A percentile compares a stretch with the other conserved stretches of the same genome.
Evolutionary conservation across 2,888 invertebrate species (phyloP).

Genomic region (Vesta saturnalis): DNA sequence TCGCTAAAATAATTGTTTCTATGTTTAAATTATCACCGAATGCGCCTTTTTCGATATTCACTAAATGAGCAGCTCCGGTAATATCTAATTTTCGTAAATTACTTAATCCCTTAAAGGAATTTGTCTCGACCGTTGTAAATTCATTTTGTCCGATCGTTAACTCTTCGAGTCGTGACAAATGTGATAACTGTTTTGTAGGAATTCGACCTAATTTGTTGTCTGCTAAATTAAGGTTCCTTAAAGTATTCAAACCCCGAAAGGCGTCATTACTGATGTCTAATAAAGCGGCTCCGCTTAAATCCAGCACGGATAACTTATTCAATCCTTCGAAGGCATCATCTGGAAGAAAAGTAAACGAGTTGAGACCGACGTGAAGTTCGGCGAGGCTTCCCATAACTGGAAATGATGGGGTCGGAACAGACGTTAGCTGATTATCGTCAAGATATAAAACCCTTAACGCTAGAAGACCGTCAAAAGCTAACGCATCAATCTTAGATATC

Average conservation of each 20-base stretch:
- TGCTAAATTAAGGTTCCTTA: constrained; percentile 80
- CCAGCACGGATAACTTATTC: constrained; percentile 77
- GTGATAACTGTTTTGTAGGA: constrained; percentile 79
- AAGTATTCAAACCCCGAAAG: constrained; percentile 78
- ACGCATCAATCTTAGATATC: constrained; percentile 80
- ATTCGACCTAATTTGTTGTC: constrained; percentile 80
- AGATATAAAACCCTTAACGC: constrained; percentile 83
- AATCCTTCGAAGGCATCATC: constrained; percentile 83
- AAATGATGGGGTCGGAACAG: constrained; percentile 80
- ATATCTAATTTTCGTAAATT: constrained; percentile 82
- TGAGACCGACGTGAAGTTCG: constrained; percentile 85
- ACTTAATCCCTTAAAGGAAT: constrained; percentile 81
- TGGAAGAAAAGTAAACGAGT: constrained; percentile 79
- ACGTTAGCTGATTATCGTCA: constrained; percentile 84
- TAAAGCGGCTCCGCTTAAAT: constrained; percentile 83
- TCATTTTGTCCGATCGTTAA: constrained; percentile 86
- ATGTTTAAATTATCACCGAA: constrained; percentile 84
- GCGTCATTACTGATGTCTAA: constrained; percentile 81
- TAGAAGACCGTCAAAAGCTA: constrained; percentile 78
- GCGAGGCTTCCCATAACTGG: constrained; percentile 80
- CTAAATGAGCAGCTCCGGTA: constrained; percentile 79
- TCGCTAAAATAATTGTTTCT: constrained; percentile 78
- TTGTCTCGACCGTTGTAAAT: constrained; percentile 74
- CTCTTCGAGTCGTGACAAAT: constrained; percentile 79
- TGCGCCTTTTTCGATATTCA: constrained; percentile 78